phyloP scores from a whole-genome alignment of 2,797 vertebrate species.

The Enteromius afrohamiltoni region DNA sequence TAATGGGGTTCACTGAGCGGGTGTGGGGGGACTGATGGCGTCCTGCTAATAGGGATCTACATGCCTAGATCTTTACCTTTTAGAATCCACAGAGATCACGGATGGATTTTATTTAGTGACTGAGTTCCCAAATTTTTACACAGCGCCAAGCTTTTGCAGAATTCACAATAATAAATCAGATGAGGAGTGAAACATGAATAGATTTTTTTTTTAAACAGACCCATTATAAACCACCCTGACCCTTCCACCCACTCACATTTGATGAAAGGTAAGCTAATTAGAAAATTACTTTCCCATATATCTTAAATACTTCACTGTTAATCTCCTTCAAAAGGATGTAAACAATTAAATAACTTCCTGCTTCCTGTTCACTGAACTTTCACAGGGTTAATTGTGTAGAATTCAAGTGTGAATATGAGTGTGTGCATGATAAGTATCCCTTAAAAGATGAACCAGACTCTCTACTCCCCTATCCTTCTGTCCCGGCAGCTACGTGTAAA shows the following conservation, averaged over 20 bases:
- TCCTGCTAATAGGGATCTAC: slow-evolving; percentile 69
- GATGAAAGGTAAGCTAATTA: slow-evolving; percentile 34
- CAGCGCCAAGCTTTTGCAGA: background rate
- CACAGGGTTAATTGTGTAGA: slow-evolving; percentile 36
- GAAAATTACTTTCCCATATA: slow-evolving; percentile 49
- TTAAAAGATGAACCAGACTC: slow-evolving; percentile 35
- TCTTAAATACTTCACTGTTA: slow-evolving; percentile 37
- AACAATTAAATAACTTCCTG: slow-evolving; percentile 59
- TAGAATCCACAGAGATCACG: slow-evolving; percentile 48
- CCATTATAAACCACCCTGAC: background rate
- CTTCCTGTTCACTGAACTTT: slow-evolving; percentile 55
- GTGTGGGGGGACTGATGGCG: slow-evolving; percentile 75
- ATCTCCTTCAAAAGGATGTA: slow-evolving; percentile 51
- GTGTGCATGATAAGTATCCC: slow-evolving; percentile 42
- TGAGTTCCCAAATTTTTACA: background rate
- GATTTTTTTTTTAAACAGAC: background rate
- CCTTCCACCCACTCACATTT: slow-evolving; percentile 23
- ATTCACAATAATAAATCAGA: background rate
- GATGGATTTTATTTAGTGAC: background rate
- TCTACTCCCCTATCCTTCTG: slow-evolving; percentile 62
- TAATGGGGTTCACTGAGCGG: slow-evolving; percentile 65
- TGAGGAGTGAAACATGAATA: background rate
- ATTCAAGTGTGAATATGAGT: slow-evolving; percentile 45
- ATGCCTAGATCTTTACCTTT: slow-evolving; percentile 59
- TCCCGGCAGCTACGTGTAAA: slow-evolving; percentile 80